Percentiles rank a stretch among this genome's conserved stretches.
Conservation (phyloP, 2,113 vertebrate species). For the Prochilodus magdalenae region DNA sequence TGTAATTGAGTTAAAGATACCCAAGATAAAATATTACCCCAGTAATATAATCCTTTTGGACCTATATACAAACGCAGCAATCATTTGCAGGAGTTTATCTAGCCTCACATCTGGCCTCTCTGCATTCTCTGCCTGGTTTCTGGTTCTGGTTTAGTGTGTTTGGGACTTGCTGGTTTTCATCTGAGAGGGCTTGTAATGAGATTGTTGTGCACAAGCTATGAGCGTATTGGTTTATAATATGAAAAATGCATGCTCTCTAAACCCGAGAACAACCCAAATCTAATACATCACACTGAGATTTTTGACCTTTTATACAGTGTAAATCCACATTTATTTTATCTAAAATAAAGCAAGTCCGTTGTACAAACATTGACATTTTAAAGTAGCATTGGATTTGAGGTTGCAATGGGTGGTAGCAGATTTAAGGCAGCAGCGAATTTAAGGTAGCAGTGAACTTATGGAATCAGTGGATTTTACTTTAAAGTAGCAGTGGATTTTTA, state of each 20-base stretch:
- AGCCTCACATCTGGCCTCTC: slow-evolving; percentile 23
- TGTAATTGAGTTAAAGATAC: too few species aligned
- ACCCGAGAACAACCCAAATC: not conserved
- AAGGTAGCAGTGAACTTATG: too few species aligned
- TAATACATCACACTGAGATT: not conserved
- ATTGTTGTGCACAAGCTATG: slow-evolving; percentile 12
- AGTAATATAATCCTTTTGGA: too few species aligned
- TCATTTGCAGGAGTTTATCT: slow-evolving; percentile 40
- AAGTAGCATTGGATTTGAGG: too few species aligned
- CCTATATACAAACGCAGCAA: slow-evolving; percentile 19
- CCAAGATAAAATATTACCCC: too few species aligned
- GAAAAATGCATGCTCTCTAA: not conserved
- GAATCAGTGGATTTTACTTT: too few species aligned
- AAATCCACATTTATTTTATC: too few species aligned
- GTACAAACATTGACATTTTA: too few species aligned
- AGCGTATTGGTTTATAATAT: slow-evolving; percentile 9
- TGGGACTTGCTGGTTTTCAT: slow-evolving; percentile 26
- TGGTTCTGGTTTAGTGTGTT: slow-evolving; percentile 38
- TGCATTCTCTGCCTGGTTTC: slow-evolving; percentile 8
- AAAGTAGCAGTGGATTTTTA: too few species aligned
- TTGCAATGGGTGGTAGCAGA: too few species aligned
- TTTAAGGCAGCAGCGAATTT: too few species aligned
- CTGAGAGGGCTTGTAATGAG: slow-evolving; percentile 27
- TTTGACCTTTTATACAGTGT: not conserved
- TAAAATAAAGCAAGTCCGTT: too few species aligned